Conservation (phyloP, 2,888 invertebrate species). For the Volucella inflata region DNA sequence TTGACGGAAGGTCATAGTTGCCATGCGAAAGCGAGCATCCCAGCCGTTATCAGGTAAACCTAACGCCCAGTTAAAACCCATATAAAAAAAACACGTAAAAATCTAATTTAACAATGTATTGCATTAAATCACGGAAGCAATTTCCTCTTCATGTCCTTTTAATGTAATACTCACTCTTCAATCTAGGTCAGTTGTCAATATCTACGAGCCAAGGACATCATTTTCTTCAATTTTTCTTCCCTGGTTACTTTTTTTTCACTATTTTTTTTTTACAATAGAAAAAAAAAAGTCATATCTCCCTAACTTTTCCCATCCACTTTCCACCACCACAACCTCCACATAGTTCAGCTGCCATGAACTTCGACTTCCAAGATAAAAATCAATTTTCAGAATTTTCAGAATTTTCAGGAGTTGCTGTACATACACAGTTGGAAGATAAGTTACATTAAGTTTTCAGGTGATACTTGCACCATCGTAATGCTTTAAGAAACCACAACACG, state of each 20-base stretch:
- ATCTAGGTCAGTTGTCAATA: too few relatives aligned
- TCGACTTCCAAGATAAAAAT: background rate
- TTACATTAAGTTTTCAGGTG: constrained; percentile 13
- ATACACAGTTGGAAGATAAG: background rate
- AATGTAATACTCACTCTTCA: too few relatives aligned
- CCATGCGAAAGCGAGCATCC: too few relatives aligned
- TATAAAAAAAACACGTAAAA: too few relatives aligned
- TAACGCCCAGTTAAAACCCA: too few relatives aligned
- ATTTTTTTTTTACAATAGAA: background rate
- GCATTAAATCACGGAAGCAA: too few relatives aligned
- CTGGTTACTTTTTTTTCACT: background rate
- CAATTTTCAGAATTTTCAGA: constrained; percentile 23
- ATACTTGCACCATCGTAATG: background rate
- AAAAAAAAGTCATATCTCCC: background rate
- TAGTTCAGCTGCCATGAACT: background rate
- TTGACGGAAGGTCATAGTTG: too few relatives aligned
- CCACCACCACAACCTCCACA: background rate
- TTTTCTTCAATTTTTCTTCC: background rate
- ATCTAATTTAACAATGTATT: too few relatives aligned
- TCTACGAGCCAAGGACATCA: too few relatives aligned
- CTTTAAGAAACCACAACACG: constrained; percentile 3
- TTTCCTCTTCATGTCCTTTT: too few relatives aligned
- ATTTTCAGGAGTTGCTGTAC: background rate
- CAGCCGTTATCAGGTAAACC: too few relatives aligned
- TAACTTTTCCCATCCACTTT: background rate